phyloP scores from a whole-genome alignment of 2,113 vertebrate species.

The Ctenomys sociabilis region DNA sequence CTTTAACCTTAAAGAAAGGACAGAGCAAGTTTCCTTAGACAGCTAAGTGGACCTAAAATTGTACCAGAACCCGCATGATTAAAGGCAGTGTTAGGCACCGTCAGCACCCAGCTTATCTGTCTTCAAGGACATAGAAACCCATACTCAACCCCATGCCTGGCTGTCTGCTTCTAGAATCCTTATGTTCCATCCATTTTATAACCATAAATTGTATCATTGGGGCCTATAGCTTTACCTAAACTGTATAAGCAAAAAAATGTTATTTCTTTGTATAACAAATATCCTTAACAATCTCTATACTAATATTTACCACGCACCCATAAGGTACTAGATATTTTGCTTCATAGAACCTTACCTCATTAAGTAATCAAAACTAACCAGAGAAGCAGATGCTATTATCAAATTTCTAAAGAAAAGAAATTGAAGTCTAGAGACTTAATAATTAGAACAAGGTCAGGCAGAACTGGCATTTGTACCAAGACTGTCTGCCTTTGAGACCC shows the following conservation, averaged over 20 bases:
- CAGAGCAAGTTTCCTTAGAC: not conserved
- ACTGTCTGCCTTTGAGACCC: not conserved
- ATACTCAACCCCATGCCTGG: not conserved
- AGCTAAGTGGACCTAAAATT: not conserved
- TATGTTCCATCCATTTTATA: not conserved
- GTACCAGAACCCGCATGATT: not conserved
- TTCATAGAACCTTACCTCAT: not conserved
- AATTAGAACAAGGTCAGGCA: not conserved
- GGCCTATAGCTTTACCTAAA: not conserved
- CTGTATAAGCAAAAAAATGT: not conserved
- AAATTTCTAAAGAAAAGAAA: not conserved
- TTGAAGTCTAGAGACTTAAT: not conserved
- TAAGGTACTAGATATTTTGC: not conserved
- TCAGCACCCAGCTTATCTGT: not conserved
- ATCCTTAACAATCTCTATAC: not conserved
- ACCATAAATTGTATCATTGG: not conserved
- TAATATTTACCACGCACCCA: not conserved
- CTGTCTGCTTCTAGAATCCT: not conserved
- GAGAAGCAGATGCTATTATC: not conserved
- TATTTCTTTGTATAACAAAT: not conserved
- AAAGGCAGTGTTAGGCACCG: not conserved
- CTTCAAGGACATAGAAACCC: not conserved
- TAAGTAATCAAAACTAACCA: not conserved
- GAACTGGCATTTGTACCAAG: not conserved
- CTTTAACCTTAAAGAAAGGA: not conserved